Conservation (phyloP, 2,113 vertebrate genomes). For the Sturnira hondurensis region DNA sequence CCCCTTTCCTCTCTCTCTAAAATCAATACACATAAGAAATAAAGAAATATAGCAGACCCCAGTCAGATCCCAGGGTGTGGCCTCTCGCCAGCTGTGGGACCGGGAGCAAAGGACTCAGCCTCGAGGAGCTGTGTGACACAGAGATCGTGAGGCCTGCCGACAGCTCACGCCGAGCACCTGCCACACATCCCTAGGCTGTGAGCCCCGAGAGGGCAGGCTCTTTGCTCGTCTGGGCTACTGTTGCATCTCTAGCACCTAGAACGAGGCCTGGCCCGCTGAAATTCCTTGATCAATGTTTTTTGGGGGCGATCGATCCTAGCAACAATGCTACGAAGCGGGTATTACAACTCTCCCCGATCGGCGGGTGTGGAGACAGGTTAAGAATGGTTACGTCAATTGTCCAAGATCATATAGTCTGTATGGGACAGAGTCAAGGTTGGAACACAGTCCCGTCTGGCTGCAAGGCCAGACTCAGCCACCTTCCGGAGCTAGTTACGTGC, state of each 20-base stretch:
- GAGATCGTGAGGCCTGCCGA: rapidly evolving
- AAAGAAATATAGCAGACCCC: background rate
- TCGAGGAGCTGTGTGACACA: background rate
- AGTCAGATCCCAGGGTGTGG: background rate
- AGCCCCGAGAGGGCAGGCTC: background rate
- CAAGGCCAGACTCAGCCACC: background rate
- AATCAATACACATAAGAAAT: too few relatives aligned
- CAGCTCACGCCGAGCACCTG: background rate
- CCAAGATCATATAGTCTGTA: background rate
- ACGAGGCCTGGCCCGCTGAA: background rate
- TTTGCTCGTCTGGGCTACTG: background rate
- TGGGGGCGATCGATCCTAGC: background rate
- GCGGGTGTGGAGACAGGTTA: background rate
- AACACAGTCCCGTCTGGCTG: background rate
- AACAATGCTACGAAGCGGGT: rapidly evolving
- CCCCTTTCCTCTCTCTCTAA: too few relatives aligned
- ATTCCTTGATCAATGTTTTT: background rate
- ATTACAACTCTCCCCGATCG: background rate
- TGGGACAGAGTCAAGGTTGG: background rate
- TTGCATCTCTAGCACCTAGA: background rate
- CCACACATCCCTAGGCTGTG: rapidly evolving
- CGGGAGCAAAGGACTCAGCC: background rate
- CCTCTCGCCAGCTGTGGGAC: background rate
- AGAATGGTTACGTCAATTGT: background rate
- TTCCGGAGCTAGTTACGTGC: rapidly evolving